Conservation (phyloP, 2,113 vertebrate species). For the Zosterops pallidus region DNA sequence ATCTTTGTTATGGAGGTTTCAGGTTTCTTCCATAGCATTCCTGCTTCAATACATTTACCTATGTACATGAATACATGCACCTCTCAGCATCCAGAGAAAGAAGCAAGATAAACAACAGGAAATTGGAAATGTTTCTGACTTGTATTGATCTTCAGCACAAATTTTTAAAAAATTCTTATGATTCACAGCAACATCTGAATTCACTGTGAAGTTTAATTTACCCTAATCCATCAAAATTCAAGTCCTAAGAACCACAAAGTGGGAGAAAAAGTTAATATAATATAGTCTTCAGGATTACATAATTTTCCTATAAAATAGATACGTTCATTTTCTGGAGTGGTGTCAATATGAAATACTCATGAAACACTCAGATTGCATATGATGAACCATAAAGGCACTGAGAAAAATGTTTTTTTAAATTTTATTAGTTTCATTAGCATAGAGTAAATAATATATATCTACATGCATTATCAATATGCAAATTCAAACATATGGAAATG, state of each 20-base stretch:
- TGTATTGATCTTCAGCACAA: not conserved
- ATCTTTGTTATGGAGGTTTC: not conserved
- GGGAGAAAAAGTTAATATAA: not conserved
- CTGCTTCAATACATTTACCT: not conserved
- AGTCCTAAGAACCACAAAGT: not conserved
- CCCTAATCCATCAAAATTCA: not conserved
- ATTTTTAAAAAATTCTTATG: not conserved
- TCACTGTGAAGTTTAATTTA: not conserved
- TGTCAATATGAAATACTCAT: not conserved
- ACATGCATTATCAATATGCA: not conserved
- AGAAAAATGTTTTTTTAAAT: rapidly evolving
- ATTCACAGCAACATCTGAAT: not conserved
- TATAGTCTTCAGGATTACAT: not conserved
- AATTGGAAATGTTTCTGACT: not conserved
- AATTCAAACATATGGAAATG: not conserved
- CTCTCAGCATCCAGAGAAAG: not conserved
- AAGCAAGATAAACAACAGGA: not conserved
- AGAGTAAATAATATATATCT: not conserved
- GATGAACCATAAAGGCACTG: not conserved
- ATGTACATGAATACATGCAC: not conserved
- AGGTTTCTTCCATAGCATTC: not conserved
- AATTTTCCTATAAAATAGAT: not conserved
- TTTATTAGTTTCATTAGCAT: not conserved
- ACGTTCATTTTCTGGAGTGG: not conserved
- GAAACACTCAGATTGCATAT: not conserved